Percentiles rank a stretch among this genome's conserved stretches.
Conservation (phyloP, 2,113 vertebrate species). For the Pygoscelis antarcticus region DNA sequence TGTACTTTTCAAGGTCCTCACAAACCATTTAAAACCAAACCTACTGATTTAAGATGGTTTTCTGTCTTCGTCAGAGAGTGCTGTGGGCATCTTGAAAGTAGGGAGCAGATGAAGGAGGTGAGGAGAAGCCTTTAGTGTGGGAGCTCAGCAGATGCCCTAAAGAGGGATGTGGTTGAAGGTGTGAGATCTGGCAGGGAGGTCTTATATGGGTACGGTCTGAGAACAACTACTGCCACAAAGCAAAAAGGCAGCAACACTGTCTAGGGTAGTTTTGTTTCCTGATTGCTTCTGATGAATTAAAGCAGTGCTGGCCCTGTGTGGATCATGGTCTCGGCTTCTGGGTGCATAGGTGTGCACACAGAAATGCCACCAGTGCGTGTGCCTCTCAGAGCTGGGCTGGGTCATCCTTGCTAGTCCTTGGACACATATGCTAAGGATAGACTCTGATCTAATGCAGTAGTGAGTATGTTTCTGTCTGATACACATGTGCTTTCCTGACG, state of each 20-base stretch:
- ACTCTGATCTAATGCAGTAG: background rate
- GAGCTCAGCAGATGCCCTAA: background rate
- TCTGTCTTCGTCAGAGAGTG: background rate
- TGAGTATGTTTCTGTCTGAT: background rate
- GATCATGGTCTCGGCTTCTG: background rate
- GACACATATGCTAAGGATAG: background rate
- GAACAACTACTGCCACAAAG: background rate
- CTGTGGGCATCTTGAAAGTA: background rate
- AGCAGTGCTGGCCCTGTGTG: background rate
- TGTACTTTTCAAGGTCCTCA: background rate
- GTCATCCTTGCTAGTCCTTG: background rate
- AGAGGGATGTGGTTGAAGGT: background rate
- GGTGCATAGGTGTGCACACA: accelerated
- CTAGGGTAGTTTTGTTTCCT: background rate
- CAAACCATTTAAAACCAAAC: background rate
- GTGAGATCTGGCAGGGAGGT: background rate
- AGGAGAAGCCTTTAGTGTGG: background rate
- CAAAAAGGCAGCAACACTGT: background rate
- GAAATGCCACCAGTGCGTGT: background rate
- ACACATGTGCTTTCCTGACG: background rate
- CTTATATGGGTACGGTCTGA: background rate
- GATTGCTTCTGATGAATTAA: background rate
- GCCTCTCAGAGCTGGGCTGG: background rate
- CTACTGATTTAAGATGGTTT: background rate
- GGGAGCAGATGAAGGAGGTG: background rate